Conservation (phyloP, 2,113 vertebrate species). For the Aptenodytes forsteri region DNA sequence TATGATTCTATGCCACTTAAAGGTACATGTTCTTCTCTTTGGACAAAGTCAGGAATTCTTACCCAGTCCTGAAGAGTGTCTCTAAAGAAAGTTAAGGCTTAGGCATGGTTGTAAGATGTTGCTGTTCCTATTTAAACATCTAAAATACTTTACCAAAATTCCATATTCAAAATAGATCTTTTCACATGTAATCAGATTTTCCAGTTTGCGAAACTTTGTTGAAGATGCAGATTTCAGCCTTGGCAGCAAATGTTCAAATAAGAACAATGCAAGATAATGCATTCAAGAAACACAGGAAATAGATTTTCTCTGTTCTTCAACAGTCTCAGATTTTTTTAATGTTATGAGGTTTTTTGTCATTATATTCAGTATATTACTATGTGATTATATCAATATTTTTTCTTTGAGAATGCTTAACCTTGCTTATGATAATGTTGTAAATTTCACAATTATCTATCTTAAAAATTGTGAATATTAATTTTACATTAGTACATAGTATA, state of each 20-base stretch:
- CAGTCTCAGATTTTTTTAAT: neutral
- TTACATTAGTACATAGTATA: neutral
- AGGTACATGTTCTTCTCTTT: neutral
- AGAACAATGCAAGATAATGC: neutral
- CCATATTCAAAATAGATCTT: neutral
- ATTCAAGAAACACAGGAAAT: neutral
- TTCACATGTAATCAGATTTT: neutral
- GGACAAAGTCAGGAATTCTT: neutral
- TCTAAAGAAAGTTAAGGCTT: neutral
- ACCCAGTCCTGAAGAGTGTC: neutral
- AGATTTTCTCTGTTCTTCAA: neutral
- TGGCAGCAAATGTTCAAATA: neutral
- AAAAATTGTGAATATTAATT: neutral
- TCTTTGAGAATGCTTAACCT: neutral
- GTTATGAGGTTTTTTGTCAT: rapidly evolving
- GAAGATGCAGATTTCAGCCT: neutral
- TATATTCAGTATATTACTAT: neutral
- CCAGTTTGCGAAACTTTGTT: neutral
- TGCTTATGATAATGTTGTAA: neutral
- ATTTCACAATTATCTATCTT: neutral
- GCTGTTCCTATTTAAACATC: neutral
- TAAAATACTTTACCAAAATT: neutral
- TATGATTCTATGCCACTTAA: neutral
- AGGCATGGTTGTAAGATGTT: neutral
- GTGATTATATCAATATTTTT: neutral